phyloP scores from a whole-genome alignment of 2,888 invertebrate species.

The Platycheirus rosarum region DNA sequence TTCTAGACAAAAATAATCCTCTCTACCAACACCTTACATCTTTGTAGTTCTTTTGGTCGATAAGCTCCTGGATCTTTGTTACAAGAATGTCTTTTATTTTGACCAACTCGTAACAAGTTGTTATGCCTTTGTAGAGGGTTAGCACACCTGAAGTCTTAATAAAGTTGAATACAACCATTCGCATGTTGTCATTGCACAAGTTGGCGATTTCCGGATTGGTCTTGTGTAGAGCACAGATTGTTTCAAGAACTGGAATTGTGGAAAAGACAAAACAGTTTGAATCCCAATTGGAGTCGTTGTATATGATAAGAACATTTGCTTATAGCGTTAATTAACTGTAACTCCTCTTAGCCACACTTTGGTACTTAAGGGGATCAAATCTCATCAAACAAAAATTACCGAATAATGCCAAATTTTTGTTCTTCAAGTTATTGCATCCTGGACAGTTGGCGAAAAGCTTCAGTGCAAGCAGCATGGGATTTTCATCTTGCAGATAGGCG shows the following conservation, averaged over 20 bases:
- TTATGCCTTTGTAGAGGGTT: slow-evolving; percentile 86
- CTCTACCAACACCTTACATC: slow-evolving; percentile 83
- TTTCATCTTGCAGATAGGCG: slow-evolving; percentile 75
- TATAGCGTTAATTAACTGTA: too few relatives aligned
- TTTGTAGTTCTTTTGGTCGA: slow-evolving; percentile 86
- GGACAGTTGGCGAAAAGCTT: slow-evolving; percentile 82
- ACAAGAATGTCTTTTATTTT: slow-evolving; percentile 86
- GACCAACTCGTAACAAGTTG: slow-evolving; percentile 86
- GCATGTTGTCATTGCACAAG: slow-evolving; percentile 84
- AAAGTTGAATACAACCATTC: slow-evolving; percentile 89
- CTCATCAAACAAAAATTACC: slow-evolving; percentile 67
- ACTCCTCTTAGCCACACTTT: too few relatives aligned
- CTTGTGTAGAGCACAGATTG: slow-evolving; percentile 84
- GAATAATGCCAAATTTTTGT: slow-evolving; percentile 79
- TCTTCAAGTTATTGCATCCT: slow-evolving; percentile 81
- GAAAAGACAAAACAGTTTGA: neutral
- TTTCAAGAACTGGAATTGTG: slow-evolving; percentile 84
- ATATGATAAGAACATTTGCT: too few relatives aligned
- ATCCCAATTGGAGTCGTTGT: too few relatives aligned
- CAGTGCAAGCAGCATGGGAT: slow-evolving; percentile 80
- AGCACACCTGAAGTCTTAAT: slow-evolving; percentile 87
- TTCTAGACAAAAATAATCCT: slow-evolving; percentile 7
- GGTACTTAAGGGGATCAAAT: too few relatives aligned
- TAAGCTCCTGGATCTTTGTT: slow-evolving; percentile 85
- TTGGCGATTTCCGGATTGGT: slow-evolving; percentile 82